These are phyloP conservation scores for Ochotona curzoniae DNA, from an alignment of 2,113 vertebrate species.

Conservation along the genomic window DNA sequence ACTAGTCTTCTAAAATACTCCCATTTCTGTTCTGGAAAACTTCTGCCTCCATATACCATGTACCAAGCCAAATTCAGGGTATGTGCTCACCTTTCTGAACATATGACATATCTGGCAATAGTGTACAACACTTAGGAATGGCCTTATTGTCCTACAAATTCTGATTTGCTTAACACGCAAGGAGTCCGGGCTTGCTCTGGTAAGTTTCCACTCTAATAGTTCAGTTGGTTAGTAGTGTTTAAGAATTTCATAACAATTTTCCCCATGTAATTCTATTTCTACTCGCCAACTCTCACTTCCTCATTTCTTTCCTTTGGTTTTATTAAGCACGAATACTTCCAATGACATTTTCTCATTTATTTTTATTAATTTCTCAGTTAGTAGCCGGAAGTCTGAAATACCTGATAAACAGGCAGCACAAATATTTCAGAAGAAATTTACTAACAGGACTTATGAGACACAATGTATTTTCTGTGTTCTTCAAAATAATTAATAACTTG, in stretches of 20 bases:
- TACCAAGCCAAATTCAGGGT: neutral
- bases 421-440: slow-evolving; percentile 23
- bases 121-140: neutral
- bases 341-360: slow-evolving; percentile 1
- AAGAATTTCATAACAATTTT: neutral
- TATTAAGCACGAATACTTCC: neutral
- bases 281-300: neutral
- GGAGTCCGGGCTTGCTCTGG: neutral
- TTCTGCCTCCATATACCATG: neutral
- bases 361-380: slow-evolving; percentile 24
- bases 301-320: neutral
- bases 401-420: neutral
- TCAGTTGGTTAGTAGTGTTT: neutral
- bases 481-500: slow-evolving; percentile 53
- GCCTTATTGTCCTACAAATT: slow-evolving; percentile 13
- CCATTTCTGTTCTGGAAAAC: neutral
- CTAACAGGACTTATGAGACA: neutral
- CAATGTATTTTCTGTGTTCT: neutral
- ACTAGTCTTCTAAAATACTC: neutral
- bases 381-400: slow-evolving; percentile 28
- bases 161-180: slow-evolving; percentile 22
- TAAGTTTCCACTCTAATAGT: slow-evolving; percentile 6
- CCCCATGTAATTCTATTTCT: slow-evolving; percentile 7
- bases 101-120: neutral
- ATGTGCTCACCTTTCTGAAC: neutral